Conservation (phyloP, 2,797 vertebrate genomes). For the Pterois miles region DNA sequence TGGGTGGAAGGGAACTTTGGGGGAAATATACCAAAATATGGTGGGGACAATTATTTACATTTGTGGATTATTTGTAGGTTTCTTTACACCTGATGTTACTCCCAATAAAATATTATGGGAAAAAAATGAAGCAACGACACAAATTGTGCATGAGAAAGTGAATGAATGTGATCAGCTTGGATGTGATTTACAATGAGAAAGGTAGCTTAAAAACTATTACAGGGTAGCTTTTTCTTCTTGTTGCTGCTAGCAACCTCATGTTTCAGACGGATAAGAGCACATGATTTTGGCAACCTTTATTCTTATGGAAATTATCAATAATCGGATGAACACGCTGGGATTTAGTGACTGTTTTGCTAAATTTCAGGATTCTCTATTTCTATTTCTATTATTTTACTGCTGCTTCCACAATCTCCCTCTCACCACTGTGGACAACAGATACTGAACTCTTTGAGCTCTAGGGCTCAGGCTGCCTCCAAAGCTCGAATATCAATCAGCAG, state of each 20-base stretch:
- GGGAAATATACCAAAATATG: too few species aligned
- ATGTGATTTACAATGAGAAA: background rate
- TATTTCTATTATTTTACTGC: conserved; percentile 23
- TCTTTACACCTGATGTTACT: too few species aligned
- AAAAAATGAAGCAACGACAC: background rate
- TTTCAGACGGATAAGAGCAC: background rate
- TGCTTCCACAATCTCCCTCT: conserved; percentile 27
- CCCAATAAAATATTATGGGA: too few species aligned
- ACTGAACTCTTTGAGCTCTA: conserved; percentile 64
- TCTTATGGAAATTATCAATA: background rate
- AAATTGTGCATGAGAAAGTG: background rate
- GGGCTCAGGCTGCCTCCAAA: conserved; percentile 60
- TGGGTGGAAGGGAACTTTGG: too few species aligned
- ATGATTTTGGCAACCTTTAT: background rate
- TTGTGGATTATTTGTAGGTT: too few species aligned
- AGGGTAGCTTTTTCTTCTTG: background rate
- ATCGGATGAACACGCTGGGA: background rate
- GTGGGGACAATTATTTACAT: background rate
- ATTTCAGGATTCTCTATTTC: conserved; percentile 13
- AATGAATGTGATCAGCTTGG: background rate
- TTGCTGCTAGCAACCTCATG: background rate
- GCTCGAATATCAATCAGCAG: conserved; percentile 68
- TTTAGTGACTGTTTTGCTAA: background rate
- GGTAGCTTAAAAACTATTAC: background rate
- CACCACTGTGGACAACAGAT: conserved; percentile 46